Conservation (phyloP, 1,140 invertebrate genomes). For the Pygmarrhopalites habei region DNA sequence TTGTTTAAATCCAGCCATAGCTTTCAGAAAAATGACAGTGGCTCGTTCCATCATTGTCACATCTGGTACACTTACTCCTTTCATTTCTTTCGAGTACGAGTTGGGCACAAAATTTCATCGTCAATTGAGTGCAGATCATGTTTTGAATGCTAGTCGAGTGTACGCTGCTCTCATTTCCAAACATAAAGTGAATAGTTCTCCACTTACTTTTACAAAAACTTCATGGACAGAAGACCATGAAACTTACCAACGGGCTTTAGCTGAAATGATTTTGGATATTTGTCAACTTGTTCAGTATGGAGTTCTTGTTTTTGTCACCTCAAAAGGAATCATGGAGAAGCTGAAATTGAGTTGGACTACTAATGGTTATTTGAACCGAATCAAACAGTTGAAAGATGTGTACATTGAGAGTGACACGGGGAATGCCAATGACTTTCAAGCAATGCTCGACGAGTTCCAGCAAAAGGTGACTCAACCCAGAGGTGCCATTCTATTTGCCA, state of each 20-base stretch:
- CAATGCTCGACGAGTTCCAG: not conserved
- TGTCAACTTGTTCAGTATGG: constrained; percentile 51
- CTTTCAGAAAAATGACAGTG: not conserved
- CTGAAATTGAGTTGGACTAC: constrained; percentile 44
- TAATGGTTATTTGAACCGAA: too few species aligned
- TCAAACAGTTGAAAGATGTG: too few species aligned
- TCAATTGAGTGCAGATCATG: too few species aligned
- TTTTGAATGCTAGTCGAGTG: too few species aligned
- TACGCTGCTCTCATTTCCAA: too few species aligned
- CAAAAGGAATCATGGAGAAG: constrained; percentile 51
- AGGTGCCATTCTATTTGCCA: not conserved
- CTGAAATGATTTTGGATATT: constrained; percentile 45
- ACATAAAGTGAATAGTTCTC: too few species aligned
- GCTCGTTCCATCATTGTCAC: not conserved
- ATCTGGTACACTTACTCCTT: not conserved
- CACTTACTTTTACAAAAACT: too few species aligned
- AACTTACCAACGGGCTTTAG: too few species aligned
- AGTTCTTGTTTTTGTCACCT: constrained; percentile 55
- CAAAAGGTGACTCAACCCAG: not conserved
- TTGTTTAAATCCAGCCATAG: not conserved
- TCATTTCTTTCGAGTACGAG: not conserved
- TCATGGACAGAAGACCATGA: too few species aligned
- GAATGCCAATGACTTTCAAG: not conserved
- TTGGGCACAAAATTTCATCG: not conserved
- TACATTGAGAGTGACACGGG: too few species aligned